A percentile compares a stretch with the other conserved stretches of the same genome.
These are phyloP conservation scores for Crenichthys baileyi DNA, from an alignment of 2,797 vertebrate species.

Conservation along the genomic window DNA sequence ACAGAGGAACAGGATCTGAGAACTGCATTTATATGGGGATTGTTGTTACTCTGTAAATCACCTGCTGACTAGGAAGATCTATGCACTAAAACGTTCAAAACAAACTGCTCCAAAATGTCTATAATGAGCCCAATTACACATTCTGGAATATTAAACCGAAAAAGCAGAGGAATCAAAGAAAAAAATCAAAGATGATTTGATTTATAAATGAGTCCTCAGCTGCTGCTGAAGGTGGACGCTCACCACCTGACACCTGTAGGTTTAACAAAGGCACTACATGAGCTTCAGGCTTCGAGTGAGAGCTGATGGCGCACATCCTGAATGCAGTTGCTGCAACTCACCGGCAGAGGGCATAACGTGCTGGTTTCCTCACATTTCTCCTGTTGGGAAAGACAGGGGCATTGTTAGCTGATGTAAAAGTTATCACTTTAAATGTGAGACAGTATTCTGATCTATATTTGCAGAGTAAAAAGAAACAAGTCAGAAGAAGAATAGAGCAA, in stretches of 20 bases:
- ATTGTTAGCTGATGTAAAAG: slow-evolving; percentile 31
- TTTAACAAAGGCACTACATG: slow-evolving; percentile 69
- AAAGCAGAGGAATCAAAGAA: not conserved
- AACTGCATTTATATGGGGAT: not conserved
- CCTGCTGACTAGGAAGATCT: not conserved
- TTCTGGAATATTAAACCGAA: not conserved
- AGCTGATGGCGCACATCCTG: slow-evolving; percentile 10
- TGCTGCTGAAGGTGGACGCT: slow-evolving; percentile 59
- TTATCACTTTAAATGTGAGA: not conserved
- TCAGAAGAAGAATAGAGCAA: not conserved
- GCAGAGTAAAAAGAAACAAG: not conserved
- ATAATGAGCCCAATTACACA: not conserved
- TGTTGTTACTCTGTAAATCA: not conserved
- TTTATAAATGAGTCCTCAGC: slow-evolving; percentile 63
- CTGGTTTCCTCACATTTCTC: slow-evolving; percentile 68
- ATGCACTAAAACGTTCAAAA: not conserved
- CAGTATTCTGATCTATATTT: not conserved
- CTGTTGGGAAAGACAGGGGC: slow-evolving; percentile 60
- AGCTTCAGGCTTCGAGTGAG: slow-evolving; percentile 45
- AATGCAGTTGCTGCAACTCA: slow-evolving; percentile 58
- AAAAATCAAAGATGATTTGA: not conserved
- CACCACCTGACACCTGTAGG: slow-evolving; percentile 79
- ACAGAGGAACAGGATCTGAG: slow-evolving; percentile 33
- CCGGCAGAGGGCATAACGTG: slow-evolving; percentile 78
- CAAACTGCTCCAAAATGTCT: not conserved